Percentiles rank a stretch among this genome's conserved stretches.
These are phyloP conservation scores for Drosophila dunni DNA, from an alignment of 1,140 invertebrate species.

Conservation along the genomic window DNA sequence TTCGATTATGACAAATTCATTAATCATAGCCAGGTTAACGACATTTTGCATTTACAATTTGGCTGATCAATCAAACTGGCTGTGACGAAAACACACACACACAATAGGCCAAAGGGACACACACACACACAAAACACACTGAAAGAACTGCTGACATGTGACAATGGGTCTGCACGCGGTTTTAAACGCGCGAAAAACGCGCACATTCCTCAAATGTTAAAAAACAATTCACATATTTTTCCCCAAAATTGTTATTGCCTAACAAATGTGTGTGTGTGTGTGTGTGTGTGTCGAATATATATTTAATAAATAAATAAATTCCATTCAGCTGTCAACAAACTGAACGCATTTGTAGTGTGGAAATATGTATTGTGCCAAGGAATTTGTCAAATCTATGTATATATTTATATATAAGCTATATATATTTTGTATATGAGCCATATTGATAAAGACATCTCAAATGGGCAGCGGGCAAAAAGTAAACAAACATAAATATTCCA, in stretches of 20 bases:
- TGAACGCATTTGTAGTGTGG: constrained; percentile 29
- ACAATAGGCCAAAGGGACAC: constrained; percentile 1
- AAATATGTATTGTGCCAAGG: constrained; percentile 40
- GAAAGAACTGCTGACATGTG: constrained; percentile 42
- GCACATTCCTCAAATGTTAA: constrained; percentile 29
- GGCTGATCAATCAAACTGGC: constrained; percentile 61
- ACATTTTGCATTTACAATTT: constrained; percentile 69
- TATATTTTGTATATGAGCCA: constrained; percentile 3
- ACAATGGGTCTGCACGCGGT: constrained; percentile 18
- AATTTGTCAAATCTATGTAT: constrained; percentile 25
- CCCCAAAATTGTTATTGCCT: constrained; percentile 24
- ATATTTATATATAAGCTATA: background rate
- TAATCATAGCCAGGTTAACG: constrained; percentile 76
- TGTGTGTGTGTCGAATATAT: constrained; percentile 13
- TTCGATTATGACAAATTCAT: constrained; percentile 75
- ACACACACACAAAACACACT: constrained; percentile 7
- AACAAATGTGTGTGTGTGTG: constrained; percentile 2
- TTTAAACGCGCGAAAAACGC: constrained; percentile 39
- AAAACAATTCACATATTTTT: constrained; percentile 30
- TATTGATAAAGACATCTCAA: constrained; percentile 48
- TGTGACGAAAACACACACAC: constrained; percentile 22
- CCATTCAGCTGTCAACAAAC: constrained; percentile 51
- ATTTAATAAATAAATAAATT: constrained; percentile 67
- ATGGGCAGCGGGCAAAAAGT: constrained; percentile 30
- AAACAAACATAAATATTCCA: constrained; percentile 45